Evolutionary conservation across 2,888 invertebrate genomes (phyloP), one percentile per base, ranked within the genome.

Genomic region (Lasioglossum figueresi): DNA sequence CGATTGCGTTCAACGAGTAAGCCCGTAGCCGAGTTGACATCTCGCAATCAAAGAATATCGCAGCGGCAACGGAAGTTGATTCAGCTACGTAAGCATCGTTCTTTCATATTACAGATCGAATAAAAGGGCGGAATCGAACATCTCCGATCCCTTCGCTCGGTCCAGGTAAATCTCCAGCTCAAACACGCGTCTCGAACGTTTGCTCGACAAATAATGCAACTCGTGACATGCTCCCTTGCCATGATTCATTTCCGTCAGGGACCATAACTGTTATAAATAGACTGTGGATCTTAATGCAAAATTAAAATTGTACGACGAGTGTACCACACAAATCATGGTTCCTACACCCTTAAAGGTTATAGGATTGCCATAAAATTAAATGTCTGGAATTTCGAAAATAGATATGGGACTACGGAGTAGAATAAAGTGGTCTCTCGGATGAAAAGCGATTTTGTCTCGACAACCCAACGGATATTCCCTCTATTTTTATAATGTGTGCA

Each of bases 21-120:
- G 56, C 78, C 76, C 56, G 74, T 74, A n/a, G 23, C 27, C 45
- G 43, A 81, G 79, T 84, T 79, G 80, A 90, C 83, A 88, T 86
- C 88, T 88, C 82, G 63, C 82, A 37, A 27, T 56, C 56, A 23
- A 80, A 76, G 59, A 79, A 80, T 70, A 70, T 82, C 48, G 63
- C 43, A 34, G 63, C 78, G 70, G 56, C 37, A 88, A 86, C 91
- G 88, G 89, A 91, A 92, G 92, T 93, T 93, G 88, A 88, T 89
- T 85, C 93, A 92, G 93, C 92, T 92, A 93, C 81, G 92, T 89
- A 92, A 92, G 90, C 92, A 92, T 83, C 88, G 75, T 85, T 78
- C 79, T 72, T 80, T 71, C 83, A 87, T 86, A 90, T 91, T 88
- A 45, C 16, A 91, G 82, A 79, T 78, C 52, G 79, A 66, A 84